Conservation (phyloP, 2,888 invertebrate genomes). For the Azorinus chamasolen region DNA sequence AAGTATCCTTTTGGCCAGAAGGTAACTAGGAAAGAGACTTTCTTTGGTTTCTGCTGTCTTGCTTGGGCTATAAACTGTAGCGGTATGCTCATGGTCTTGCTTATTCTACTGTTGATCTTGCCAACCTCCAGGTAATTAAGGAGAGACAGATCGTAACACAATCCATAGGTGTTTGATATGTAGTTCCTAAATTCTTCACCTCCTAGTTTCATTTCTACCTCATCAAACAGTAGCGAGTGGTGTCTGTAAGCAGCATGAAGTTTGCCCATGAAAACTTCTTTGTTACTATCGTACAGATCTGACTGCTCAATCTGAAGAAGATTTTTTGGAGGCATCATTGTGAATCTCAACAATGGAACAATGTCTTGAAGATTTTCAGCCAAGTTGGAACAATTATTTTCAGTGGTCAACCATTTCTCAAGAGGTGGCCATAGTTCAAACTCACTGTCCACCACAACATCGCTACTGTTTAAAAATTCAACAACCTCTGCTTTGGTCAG, state of each 20-base stretch:
- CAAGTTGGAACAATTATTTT: slow-evolving; percentile 63
- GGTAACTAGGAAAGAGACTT: slow-evolving; percentile 66
- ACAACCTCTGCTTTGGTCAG: slow-evolving; percentile 72
- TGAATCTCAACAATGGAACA: slow-evolving; percentile 77
- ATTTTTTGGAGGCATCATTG: slow-evolving; percentile 77
- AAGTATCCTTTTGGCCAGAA: slow-evolving; percentile 80
- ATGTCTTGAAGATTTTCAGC: slow-evolving; percentile 68
- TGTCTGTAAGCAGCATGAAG: slow-evolving; percentile 76
- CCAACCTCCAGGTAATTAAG: slow-evolving; percentile 69
- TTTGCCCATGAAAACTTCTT: slow-evolving; percentile 68
- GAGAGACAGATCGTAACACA: slow-evolving; percentile 72
- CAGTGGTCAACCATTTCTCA: slow-evolving; percentile 74
- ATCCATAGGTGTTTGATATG: slow-evolving; percentile 65
- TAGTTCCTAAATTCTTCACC: slow-evolving; percentile 77
- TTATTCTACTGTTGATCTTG: slow-evolving; percentile 78
- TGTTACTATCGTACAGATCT: slow-evolving; percentile 61
- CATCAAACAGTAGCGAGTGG: slow-evolving; percentile 78
- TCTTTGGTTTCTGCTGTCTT: slow-evolving; percentile 27
- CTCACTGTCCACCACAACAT: slow-evolving; percentile 78
- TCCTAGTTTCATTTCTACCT: slow-evolving; percentile 39
- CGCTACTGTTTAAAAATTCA: slow-evolving; percentile 79
- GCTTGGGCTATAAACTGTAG: slow-evolving; percentile 62
- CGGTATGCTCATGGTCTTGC: slow-evolving; percentile 67
- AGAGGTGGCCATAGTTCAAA: slow-evolving; percentile 74
- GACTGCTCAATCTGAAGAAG: slow-evolving; percentile 77